Conservation (phyloP, 2,797 vertebrate genomes). For the Meriones psammophilus region DNA sequence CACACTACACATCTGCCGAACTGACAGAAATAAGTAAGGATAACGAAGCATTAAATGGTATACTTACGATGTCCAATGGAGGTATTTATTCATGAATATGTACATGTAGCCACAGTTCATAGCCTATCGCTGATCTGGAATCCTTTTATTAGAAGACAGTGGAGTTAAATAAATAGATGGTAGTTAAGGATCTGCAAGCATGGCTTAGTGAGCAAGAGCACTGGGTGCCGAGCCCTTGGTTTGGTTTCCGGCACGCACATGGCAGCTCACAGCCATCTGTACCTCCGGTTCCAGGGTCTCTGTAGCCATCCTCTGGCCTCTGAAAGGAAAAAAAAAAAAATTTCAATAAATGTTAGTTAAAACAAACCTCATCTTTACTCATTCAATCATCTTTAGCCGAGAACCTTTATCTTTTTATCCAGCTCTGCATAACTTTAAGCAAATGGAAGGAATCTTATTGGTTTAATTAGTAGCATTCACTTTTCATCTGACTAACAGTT, state of each 20-base stretch:
- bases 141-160: constrained; percentile 8
- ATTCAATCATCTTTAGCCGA: neutral
- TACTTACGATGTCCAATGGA: neutral
- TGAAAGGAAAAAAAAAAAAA: too few species aligned
- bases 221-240: neutral
- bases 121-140: neutral
- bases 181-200: neutral
- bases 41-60: neutral
- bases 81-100: neutral
- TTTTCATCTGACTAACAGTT: neutral
- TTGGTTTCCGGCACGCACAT: neutral
- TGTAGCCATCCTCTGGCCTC: neutral
- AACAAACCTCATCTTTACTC: neutral
- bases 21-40: neutral
- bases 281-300: neutral
- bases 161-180: neutral
- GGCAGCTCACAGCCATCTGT: neutral
- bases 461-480: neutral
- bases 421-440: neutral
- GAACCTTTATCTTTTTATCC: neutral
- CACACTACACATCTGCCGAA: neutral
- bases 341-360: neutral
- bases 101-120: neutral
- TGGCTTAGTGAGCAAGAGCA: neutral
- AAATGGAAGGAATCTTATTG: neutral